Percentiles rank a stretch among this genome's conserved stretches.
These are phyloP conservation scores for Cryptosula pallasiana DNA, from an alignment of 2,888 invertebrate genomes.

Conservation along the genomic window DNA sequence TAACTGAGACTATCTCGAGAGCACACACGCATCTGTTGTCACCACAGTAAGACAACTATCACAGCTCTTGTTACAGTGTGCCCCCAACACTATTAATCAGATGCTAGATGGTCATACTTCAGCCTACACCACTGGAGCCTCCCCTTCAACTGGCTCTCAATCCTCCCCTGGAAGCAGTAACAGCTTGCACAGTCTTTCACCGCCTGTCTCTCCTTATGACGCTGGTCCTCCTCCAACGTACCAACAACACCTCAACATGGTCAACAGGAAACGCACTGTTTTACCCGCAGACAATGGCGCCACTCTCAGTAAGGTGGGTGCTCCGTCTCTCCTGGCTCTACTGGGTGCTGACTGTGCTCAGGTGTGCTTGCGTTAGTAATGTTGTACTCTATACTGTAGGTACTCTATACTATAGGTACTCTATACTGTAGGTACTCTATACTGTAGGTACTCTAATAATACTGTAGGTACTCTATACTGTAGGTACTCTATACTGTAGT, in stretches of 20 bases:
- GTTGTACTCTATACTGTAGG: too few relatives aligned
- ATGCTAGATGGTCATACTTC: background rate
- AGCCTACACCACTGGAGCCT: background rate
- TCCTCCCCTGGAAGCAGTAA: constrained; percentile 20
- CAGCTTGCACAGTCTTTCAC: constrained; percentile 61
- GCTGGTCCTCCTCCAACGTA: constrained; percentile 60
- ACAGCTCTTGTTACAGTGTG: background rate
- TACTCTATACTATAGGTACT: too few relatives aligned
- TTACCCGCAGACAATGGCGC: background rate
- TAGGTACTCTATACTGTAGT: too few relatives aligned
- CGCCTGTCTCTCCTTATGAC: constrained; percentile 68
- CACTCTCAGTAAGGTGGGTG: background rate
- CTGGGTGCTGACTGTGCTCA: too few relatives aligned
- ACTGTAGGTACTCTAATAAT: too few relatives aligned
- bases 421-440: too few relatives aligned
- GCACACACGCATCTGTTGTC: background rate
- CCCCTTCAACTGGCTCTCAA: constrained; percentile 14
- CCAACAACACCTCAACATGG: constrained; percentile 57
- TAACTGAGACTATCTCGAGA: too few relatives aligned
- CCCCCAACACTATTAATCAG: background rate
- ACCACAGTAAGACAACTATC: background rate
- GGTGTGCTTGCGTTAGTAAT: too few relatives aligned
- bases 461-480: too few relatives aligned
- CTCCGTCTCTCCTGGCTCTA: too few relatives aligned
- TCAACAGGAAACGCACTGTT: constrained; percentile 28